phyloP scores from a whole-genome alignment of 35 echinoderm and acorn worm genomes.

The Heliocidaris tuberculata region DNA sequence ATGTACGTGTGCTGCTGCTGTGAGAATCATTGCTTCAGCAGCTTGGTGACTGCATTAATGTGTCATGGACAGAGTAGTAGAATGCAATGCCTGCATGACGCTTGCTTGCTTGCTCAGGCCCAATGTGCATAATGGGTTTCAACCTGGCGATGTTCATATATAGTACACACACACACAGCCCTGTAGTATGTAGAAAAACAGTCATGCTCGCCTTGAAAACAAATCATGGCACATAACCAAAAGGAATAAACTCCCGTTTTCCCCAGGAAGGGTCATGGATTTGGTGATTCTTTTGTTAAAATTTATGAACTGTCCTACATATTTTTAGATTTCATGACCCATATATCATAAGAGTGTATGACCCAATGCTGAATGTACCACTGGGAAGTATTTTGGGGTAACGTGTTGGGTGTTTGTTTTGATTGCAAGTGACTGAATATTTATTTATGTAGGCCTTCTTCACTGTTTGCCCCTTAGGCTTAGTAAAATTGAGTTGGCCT shows the following conservation, averaged over 20 bases:
- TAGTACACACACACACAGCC: background rate
- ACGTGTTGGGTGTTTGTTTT: background rate
- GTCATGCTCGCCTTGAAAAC: background rate
- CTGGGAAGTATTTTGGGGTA: no score
- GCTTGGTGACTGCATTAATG: slow-evolving; percentile 5
- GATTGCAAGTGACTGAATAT: background rate
- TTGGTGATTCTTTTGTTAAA: background rate
- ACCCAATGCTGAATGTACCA: no score
- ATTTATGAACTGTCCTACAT: background rate
- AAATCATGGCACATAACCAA: background rate
- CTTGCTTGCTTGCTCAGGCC: background rate
- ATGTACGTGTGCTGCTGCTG: background rate
- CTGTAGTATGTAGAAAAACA: background rate
- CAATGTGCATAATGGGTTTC: background rate
- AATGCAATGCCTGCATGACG: background rate
- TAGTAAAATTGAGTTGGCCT: no score
- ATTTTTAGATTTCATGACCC: no score
- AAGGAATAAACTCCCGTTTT: background rate
- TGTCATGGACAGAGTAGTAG: background rate
- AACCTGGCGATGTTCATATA: background rate
- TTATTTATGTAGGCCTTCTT: background rate
- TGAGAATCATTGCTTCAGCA: background rate
- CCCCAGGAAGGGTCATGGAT: background rate
- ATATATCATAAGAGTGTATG: no score
- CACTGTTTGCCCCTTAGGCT: background rate